A percentile compares a stretch with the other conserved stretches of the same genome.
Evolutionary conservation across 2,797 vertebrate species (phyloP).

Genomic region (Hapalemur alaotrensis): DNA sequence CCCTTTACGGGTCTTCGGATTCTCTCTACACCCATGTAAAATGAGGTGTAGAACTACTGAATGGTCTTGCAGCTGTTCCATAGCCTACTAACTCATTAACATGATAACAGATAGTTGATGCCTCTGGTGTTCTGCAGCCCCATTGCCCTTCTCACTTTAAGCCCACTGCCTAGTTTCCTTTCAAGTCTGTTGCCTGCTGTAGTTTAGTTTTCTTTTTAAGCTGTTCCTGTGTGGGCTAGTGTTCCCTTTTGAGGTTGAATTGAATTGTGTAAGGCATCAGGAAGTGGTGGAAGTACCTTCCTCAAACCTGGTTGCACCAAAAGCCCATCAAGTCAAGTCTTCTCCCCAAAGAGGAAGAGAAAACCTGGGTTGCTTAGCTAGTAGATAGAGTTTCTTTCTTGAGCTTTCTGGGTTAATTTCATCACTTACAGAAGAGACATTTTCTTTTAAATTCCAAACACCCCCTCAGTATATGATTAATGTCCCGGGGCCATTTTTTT

Average conservation of each 20-base stretch:
- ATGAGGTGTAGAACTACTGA: not conserved
- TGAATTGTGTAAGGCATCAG: slow-evolving; percentile 63
- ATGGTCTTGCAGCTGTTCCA: not conserved
- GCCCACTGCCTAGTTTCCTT: slow-evolving; percentile 14
- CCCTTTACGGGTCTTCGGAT: not conserved
- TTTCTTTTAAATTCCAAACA: slow-evolving; percentile 28
- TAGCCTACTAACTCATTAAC: not conserved
- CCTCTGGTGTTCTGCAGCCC: not conserved
- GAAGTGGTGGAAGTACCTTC: slow-evolving; percentile 69
- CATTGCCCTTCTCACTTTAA: not conserved
- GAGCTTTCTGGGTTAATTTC: slow-evolving; percentile 28
- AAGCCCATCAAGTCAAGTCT: slow-evolving; percentile 52
- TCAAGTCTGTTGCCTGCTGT: not conserved
- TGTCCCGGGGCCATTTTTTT: not conserved
- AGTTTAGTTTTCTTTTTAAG: slow-evolving; percentile 8
- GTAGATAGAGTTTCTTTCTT: slow-evolving; percentile 29
- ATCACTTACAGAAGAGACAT: not conserved
- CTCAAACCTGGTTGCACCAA: slow-evolving; percentile 69
- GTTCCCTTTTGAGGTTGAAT: slow-evolving; percentile 68
- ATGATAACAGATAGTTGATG: not conserved
- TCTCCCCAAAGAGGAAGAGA: slow-evolving; percentile 70
- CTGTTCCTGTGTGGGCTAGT: slow-evolving; percentile 9
- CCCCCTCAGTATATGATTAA: not conserved
- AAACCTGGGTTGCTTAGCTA: slow-evolving; percentile 21
- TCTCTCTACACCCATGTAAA: not conserved